Base-by-base conservation (phyloP, 1,140 invertebrate genomes). In the Triops longicaudatus region DNA sequence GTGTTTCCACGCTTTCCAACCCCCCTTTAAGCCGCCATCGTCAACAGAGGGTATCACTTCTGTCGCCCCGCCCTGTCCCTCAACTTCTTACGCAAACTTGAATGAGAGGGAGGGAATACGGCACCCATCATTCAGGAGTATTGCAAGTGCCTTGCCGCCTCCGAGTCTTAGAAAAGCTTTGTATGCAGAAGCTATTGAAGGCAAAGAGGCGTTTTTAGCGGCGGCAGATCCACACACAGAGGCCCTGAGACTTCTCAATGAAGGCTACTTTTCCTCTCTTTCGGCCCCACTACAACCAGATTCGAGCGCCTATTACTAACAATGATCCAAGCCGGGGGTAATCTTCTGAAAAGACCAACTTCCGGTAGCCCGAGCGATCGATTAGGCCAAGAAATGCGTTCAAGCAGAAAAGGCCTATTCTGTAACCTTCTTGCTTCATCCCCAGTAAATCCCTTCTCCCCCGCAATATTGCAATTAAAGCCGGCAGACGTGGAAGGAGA, bases 301-400 rank as follows among this genome's bases (percentile, higher is more conserved):
- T 63, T 63, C 50, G 14, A 22, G 50, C 50, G 17, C 22, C 14
- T 63, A n/a, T n/a, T 22, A 63, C 50, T 63, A 22, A n/a, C 17
- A 63, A 22, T 63, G 50, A 63, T 63, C 50, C 14, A 63, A 63
- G 17, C 50, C 5, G 17, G 50, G n/a, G 50, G 50, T 63, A 63
- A 63, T 63, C 50, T 63, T 63, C 50, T 63, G 50, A 63, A 63
- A 63, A 17, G 50, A 17, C 50, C 17, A 63, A 63, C 50, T 63
- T 63, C 50, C 50, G 50, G 50, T 63, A 63, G 50, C 50, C 50
- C 31, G n/a, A 63, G 10, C 50, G 50, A 63, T 9, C 10, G 50
- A 63, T 14, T 63, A 14, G 17, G 50, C 10, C 50, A 63, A 63
- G 50, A 63, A 63, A 63, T 63, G 50, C 50, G 50, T 11, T 63